phyloP scores from a whole-genome alignment of 2,797 vertebrate genomes.

The Rousettus madagascariensis region DNA sequence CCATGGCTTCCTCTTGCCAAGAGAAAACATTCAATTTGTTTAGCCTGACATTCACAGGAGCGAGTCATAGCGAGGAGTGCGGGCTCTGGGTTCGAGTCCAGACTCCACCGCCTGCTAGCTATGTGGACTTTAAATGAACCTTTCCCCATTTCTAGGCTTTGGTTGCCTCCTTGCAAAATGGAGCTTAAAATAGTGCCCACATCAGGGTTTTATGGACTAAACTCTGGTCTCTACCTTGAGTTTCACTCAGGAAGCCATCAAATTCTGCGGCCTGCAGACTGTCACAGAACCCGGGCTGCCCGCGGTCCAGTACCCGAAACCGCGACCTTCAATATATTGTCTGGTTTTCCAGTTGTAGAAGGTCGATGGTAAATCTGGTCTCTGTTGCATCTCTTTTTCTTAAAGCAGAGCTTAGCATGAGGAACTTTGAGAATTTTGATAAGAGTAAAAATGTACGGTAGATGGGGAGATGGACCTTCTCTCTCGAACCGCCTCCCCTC shows the following conservation, averaged over 20 bases:
- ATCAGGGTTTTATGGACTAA: fast-evolving
- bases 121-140: not conserved
- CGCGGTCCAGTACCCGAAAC: not conserved
- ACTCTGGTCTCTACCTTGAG: not conserved
- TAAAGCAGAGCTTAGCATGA: not conserved
- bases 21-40: not conserved
- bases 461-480: not conserved
- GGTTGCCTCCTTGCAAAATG: not conserved
- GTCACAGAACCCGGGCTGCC: not conserved
- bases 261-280: too few species aligned
- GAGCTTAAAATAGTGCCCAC: not conserved
- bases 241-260: not conserved
- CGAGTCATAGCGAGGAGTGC: not conserved
- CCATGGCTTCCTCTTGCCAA: not conserved
- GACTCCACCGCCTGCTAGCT: not conserved
- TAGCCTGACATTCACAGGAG: not conserved
- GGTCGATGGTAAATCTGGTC: not conserved
- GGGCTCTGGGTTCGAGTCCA: not conserved
- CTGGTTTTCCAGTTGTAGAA: not conserved
- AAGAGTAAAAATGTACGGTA: not conserved
- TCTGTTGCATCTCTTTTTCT: not conserved
- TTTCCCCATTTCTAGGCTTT: not conserved
- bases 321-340: not conserved
- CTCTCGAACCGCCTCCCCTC: too few species aligned
- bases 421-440: not conserved